These are phyloP conservation scores for Dasyornis broadbenti DNA, from an alignment of 2,113 vertebrate species.

Conservation along the genomic window DNA sequence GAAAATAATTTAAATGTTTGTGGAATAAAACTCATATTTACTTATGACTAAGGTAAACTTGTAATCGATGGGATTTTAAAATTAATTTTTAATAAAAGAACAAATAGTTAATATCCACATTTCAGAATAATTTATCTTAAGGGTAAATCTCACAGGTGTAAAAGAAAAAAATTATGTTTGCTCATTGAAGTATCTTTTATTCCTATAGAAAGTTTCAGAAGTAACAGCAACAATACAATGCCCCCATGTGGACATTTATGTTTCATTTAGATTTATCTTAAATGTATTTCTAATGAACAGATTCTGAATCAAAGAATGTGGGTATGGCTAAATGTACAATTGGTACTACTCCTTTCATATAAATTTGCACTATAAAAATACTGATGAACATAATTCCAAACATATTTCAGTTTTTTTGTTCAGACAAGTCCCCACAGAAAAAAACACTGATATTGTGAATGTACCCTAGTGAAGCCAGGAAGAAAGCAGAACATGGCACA, in stretches of 20 bases:
- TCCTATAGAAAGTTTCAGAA: background rate
- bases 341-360: background rate
- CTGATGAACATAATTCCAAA: background rate
- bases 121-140: background rate
- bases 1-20: background rate
- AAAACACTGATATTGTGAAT: background rate
- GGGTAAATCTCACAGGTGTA: accelerated
- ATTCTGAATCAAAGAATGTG: background rate
- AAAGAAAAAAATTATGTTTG: background rate
- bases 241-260: slow-evolving; percentile 42
- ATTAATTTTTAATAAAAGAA: background rate
- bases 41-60: background rate
- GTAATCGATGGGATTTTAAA: background rate
- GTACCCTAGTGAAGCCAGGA: background rate
- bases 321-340: background rate
- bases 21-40: background rate
- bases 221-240: slow-evolving; percentile 35
- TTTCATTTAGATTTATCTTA: background rate
- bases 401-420: background rate
- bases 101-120: background rate
- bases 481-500: background rate
- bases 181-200: background rate
- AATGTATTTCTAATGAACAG: background rate
- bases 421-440: background rate
- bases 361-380: background rate